These are phyloP conservation scores for Malacosoma neustria DNA, from an alignment of 2,888 invertebrate genomes.

Conservation along the genomic window DNA sequence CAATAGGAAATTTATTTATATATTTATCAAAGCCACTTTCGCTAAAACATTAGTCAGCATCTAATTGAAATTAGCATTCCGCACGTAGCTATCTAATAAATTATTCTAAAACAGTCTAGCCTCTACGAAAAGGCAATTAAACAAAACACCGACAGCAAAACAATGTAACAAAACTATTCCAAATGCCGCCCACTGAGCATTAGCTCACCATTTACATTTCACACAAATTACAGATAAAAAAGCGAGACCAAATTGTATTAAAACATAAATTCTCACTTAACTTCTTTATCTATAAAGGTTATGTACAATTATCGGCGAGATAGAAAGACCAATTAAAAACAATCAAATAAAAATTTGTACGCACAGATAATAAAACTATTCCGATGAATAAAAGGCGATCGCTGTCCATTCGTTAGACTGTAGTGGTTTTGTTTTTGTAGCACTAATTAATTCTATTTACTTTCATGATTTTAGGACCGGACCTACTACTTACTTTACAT, in stretches of 20 bases:
- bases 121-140: not conserved
- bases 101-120: not conserved
- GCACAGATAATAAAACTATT: conserved; percentile 4
- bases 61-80: not conserved
- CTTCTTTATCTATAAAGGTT: conserved; percentile 31
- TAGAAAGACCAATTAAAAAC: conserved; percentile 54
- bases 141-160: not conserved
- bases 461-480: not conserved
- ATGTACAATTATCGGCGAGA: conserved; percentile 51
- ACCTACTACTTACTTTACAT: not conserved
- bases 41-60: too few species aligned
- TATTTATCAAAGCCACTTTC: too few species aligned
- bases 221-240: not conserved
- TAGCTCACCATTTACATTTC: not conserved
- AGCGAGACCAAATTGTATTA: conserved; percentile 10
- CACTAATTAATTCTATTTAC: not conserved
- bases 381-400: conserved; percentile 4
- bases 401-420: conserved; percentile 5
- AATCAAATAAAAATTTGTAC: not conserved
- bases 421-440: not conserved
- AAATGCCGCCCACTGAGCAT: not conserved
- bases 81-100: not conserved
- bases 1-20: too few species aligned
- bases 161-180: not conserved
- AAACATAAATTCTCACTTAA: conserved; percentile 66